Base-by-base conservation (phyloP, 2,113 vertebrate genomes). In the Sinocyclocheilus maitianheensis region DNA sequence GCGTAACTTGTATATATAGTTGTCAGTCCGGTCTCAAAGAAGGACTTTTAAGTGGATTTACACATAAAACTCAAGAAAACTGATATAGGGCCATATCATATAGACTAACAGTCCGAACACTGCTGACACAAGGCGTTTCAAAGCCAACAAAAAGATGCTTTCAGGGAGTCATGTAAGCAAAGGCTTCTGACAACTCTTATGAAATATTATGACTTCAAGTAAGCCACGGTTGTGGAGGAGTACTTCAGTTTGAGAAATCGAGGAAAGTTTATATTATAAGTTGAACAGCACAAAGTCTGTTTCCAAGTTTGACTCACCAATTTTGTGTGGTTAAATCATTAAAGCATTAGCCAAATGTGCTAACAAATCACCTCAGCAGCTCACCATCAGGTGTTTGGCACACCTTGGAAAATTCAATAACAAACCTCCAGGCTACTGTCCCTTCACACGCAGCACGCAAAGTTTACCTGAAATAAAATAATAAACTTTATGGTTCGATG, bases 61-160 rank as follows among this genome's bases (percentile, higher is more conserved):
- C 72, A 77, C 60, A 78, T 75, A 84, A 85, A 89, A 60, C 34
- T 89, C 76, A 72, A 51, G 71, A 43, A 84, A 86, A 86, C 85
- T 83, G 67, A 71, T 81, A 58, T 79, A 81, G 53, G n/a, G 16
- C 20, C 62, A 67, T 71, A 77, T 84, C 62, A 22, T 86, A 77
- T 71, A 51, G 81, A 67, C 71, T 74, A 13, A 69, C 16, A 30
- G 14, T 69, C 82, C 43, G 22, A 76, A 84, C 78, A 65, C 83
- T 89, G 82, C 85, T 86, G 83, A 84, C 81, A 60, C 76, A 48
- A 86, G 77, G 79, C 4, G 0, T 72, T 77, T 84, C 78, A 37
- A 83, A 86, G 85, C 88, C 88, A 86, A 86, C 65, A 86, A 86
- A 65, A 86, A 86, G 77, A 84, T 60, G 46, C 46, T 75, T 81